Evolutionary conservation across 1,140 invertebrate species (phyloP).

Genomic region (Bombyx mandarina): DNA sequence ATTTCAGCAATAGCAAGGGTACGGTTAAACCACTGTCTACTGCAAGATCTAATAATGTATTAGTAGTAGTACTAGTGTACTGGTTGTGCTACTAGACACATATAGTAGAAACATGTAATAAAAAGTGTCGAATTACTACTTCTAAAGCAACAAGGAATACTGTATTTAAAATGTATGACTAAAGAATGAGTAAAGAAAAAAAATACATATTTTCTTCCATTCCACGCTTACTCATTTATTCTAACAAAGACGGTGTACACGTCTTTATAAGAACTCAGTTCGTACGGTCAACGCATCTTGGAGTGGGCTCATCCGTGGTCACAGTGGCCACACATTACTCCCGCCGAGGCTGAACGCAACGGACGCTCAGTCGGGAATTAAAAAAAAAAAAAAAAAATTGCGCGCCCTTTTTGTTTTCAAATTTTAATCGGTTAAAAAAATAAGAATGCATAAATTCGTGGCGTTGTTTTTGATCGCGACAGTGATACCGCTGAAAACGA

Average conservation of each 20-base stretch:
- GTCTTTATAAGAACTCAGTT: background rate
- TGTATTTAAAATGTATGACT: too few species aligned
- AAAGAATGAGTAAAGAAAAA: too few species aligned
- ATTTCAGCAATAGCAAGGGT: too few species aligned
- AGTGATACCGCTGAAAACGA: conserved; percentile 35
- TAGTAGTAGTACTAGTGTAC: too few species aligned
- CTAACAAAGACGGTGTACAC: background rate
- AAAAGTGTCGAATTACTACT: too few species aligned
- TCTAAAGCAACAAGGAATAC: too few species aligned
- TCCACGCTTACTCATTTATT: too few species aligned
- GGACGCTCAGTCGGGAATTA: conserved; percentile 15
- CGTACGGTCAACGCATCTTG: conserved; percentile 16
- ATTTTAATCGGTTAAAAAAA: background rate
- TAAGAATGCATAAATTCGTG: conserved; percentile 34
- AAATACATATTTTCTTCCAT: too few species aligned
- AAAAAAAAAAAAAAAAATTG: conserved; percentile 16
- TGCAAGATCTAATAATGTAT: too few species aligned
- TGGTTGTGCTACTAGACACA: too few species aligned
- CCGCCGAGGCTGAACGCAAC: conserved; percentile 25
- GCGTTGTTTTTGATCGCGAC: conserved; percentile 37
- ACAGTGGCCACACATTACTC: conserved; percentile 22
- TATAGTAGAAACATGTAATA: too few species aligned
- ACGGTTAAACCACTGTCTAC: too few species aligned
- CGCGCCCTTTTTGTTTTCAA: background rate
- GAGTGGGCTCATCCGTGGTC: conserved; percentile 9